phyloP scores from a whole-genome alignment of 2,113 vertebrate genomes.

The Gallinago paraguaiae region DNA sequence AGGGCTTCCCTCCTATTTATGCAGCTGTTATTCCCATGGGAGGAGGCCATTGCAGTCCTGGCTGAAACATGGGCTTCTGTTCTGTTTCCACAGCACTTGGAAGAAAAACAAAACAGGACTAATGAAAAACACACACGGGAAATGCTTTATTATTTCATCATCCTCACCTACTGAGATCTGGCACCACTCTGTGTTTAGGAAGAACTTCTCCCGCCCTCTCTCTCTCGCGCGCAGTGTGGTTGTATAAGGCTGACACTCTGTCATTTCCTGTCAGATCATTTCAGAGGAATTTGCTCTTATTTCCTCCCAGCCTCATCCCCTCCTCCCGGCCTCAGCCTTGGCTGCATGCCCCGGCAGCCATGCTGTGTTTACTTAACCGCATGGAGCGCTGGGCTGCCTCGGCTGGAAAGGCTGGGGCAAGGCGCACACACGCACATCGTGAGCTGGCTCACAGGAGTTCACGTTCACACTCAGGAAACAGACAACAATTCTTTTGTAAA shows the following conservation, averaged over 20 bases:
- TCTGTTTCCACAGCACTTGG: slow-evolving; percentile 96
- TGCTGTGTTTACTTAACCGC: slow-evolving; percentile 81
- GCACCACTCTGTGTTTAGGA: slow-evolving; percentile 84
- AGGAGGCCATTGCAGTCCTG: slow-evolving; percentile 84
- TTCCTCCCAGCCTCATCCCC: slow-evolving; percentile 84
- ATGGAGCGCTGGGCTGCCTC: slow-evolving; percentile 36
- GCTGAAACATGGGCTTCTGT: slow-evolving; percentile 89
- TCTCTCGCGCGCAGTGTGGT: slow-evolving; percentile 64
- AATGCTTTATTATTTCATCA: slow-evolving; percentile 99
- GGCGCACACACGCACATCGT: background rate
- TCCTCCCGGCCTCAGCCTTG: slow-evolving; percentile 55
- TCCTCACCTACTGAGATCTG: slow-evolving; percentile 98
- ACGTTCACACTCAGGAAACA: background rate
- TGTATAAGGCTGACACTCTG: slow-evolving; percentile 81
- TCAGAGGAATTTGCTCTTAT: slow-evolving; percentile 91
- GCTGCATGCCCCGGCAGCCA: slow-evolving; percentile 33
- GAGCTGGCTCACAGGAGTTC: background rate
- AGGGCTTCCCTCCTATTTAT: slow-evolving; percentile 80
- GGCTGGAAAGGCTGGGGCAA: background rate
- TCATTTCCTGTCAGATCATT: slow-evolving; percentile 95
- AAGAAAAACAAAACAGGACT: slow-evolving; percentile 95
- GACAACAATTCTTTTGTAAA: background rate
- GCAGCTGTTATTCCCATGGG: slow-evolving; percentile 87
- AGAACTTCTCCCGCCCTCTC: slow-evolving; percentile 81
- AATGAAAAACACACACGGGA: slow-evolving; percentile 99